A percentile compares a stretch with the other conserved stretches of the same genome.
Evolutionary conservation across 2,888 invertebrate genomes (phyloP).

Genomic region (Acholoe squamosa): DNA sequence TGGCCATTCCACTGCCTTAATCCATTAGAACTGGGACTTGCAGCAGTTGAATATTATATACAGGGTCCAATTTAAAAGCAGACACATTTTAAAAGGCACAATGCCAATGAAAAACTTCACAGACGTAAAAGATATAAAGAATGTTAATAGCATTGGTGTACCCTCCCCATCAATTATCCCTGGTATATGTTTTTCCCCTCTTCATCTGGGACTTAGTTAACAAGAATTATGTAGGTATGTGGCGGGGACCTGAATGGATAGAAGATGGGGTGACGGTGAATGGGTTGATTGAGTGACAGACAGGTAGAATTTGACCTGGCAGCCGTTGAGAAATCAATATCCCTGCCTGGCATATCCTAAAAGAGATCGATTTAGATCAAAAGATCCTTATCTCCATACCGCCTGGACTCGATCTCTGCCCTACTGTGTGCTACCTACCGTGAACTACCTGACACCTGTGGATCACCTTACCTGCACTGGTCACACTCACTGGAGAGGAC

Average conservation of each 20-base stretch:
- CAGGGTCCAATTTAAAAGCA: background rate
- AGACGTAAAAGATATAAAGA: too few species aligned
- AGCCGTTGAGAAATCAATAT: slow-evolving; percentile 45
- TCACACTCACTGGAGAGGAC: background rate
- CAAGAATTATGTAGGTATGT: background rate
- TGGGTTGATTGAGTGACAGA: background rate
- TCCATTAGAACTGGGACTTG: background rate
- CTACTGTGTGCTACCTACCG: background rate
- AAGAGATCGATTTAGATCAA: slow-evolving; percentile 51
- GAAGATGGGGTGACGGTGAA: background rate
- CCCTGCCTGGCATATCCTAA: background rate
- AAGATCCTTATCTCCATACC: background rate
- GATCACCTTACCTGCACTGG: slow-evolving; percentile 10
- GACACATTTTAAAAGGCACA: too few species aligned
- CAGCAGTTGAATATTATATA: background rate
- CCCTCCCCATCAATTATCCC: background rate
- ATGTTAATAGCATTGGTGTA: too few species aligned
- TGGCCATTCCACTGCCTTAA: too few species aligned
- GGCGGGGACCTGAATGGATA: background rate
- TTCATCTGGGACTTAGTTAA: background rate
- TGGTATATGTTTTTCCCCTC: background rate
- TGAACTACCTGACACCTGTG: slow-evolving; percentile 21
- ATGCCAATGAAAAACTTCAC: too few species aligned
- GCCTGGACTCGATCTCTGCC: background rate
- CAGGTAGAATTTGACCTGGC: slow-evolving; percentile 34